Evolutionary conservation across 35 echinoderm and acorn worm genomes (phyloP), one percentile per base, ranked within the genome.

Genomic region (Apostichopus japonicus): DNA sequence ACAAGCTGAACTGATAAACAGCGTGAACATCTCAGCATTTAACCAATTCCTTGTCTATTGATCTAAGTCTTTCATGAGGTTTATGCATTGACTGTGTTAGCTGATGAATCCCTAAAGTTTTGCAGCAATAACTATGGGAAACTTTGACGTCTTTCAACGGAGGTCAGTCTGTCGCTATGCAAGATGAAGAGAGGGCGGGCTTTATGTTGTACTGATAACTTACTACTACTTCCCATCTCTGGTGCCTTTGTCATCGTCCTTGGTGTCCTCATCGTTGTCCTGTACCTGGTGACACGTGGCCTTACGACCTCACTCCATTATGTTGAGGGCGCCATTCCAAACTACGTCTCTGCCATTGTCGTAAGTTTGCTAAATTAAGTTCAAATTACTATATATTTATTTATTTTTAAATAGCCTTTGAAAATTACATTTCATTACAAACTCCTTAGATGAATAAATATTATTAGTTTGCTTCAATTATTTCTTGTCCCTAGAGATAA

Each of bases 201-300:
- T 1, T 86, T 98, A 16, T 90, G 93, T 83, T 95, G 96, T 72
- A 95, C 96, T 52, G 91, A 94, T 87, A 98, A 95, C 76, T 77
- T 95, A 52, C 79, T 95, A 7, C 52, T 98, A 77, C 78, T 98
- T 55, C 96, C 96, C 9, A 86, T 98, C 16, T 98, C 91, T 14
- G 96, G 96, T 53, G 84, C 90, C 5, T 98, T 98, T 79, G 84
- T 98, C 4, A 25, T 79, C 0, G 83, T 98, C 8, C 86, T 98
- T 6, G 96, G 96, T 24, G 78, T 95, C 54, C 76, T 95, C 13
- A 52, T 98, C 10, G 24, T 98, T 17, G 93, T 98, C 57, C 77
- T 98, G 55, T 98, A 95, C 79, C 80, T 98, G 14, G 96, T 98
- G 6, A 90, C 92, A 10, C 65, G 93, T 21, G 96, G 93, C 24